Evolutionary conservation across 2,888 invertebrate species (phyloP).

Genomic region (Melieria picta): DNA sequence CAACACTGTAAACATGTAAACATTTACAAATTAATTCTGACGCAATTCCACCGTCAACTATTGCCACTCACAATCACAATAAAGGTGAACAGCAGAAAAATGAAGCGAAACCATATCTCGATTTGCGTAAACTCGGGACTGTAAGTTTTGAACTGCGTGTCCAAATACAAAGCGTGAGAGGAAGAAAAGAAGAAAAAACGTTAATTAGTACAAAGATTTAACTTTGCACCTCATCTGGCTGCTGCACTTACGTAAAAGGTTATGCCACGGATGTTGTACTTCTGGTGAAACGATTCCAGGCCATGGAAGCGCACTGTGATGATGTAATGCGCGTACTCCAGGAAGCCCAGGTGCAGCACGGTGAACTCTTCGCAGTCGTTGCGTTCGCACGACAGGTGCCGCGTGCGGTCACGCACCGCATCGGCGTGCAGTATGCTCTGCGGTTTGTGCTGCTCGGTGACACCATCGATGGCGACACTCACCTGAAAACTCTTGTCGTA

Average conservation of each 20-base stretch:
- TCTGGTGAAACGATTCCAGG: constrained; percentile 83
- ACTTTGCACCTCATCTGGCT: neutral
- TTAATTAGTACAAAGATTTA: neutral
- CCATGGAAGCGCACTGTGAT: constrained; percentile 86
- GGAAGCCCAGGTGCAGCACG: constrained; percentile 86
- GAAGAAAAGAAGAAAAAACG: neutral
- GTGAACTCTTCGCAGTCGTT: constrained; percentile 89
- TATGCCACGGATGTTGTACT: constrained; percentile 85
- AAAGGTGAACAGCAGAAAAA: constrained; percentile 89
- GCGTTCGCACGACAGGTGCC: constrained; percentile 83
- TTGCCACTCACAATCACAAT: constrained; percentile 78
- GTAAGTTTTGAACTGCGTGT: constrained; percentile 89
- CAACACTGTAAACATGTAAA: constrained; percentile 78
- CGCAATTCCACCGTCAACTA: neutral
- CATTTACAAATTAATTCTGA: neutral
- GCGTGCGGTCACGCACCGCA: constrained; percentile 79
- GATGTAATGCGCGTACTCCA: constrained; percentile 89
- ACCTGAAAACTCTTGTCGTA: constrained; percentile 91
- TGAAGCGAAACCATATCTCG: constrained; percentile 96
- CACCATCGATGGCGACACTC: constrained; percentile 84
- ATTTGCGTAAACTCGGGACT: constrained; percentile 96
- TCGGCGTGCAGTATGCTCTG: constrained; percentile 74
- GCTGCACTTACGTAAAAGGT: constrained; percentile 80
- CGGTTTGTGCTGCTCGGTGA: constrained; percentile 79
- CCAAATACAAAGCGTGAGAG: constrained; percentile 4